phyloP scores from a whole-genome alignment of 2,113 vertebrate species.

The Pholis gunnellus region DNA sequence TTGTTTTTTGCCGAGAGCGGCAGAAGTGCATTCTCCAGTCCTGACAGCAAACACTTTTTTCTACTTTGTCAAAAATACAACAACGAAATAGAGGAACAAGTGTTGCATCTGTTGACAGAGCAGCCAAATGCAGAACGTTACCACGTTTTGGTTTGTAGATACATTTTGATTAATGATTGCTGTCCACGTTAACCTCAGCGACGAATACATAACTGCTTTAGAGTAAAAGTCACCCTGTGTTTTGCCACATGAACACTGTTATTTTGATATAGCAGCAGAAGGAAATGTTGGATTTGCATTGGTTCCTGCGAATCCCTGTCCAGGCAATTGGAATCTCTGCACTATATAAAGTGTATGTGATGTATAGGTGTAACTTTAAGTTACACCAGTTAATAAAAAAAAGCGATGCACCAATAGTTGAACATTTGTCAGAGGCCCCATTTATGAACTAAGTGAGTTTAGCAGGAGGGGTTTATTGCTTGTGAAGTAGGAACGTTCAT shows the following conservation, averaged over 20 bases:
- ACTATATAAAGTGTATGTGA: neutral
- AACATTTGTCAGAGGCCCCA: neutral
- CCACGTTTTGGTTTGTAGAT: neutral
- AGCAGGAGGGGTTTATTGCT: neutral
- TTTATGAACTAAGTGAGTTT: neutral
- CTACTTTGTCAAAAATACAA: neutral
- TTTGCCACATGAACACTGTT: neutral
- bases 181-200: neutral
- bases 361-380: neutral
- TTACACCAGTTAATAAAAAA: neutral
- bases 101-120: neutral
- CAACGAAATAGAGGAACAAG: neutral
- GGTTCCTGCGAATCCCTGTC: no score
- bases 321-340: no score
- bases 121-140: neutral
- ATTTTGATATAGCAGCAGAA: neutral
- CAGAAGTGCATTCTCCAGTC: no score
- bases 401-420: neutral
- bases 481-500: neutral
- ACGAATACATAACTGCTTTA: neutral
- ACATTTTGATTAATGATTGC: neutral
- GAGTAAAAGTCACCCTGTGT: neutral
- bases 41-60: neutral
- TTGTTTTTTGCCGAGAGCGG: no score
- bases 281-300: no score